Conservation (phyloP, 1,140 invertebrate species). For the Paracyclopina nana region DNA sequence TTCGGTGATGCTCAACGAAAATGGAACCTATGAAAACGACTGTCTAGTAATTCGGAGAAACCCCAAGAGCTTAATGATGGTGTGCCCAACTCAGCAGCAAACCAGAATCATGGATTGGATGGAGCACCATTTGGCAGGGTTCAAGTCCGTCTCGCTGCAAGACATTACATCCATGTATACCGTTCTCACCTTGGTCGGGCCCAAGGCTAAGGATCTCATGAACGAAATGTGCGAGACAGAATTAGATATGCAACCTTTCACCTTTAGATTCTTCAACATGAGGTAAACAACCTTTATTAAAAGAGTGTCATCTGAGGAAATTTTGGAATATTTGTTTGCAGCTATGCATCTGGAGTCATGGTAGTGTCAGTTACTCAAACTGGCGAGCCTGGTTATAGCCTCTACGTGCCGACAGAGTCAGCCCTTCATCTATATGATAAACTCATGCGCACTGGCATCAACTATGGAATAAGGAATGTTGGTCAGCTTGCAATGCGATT, state of each 20-base stretch:
- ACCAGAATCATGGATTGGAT: constrained; percentile 83
- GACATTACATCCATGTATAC: constrained; percentile 95
- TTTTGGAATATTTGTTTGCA: constrained; percentile 36
- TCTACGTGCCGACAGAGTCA: constrained; percentile 46
- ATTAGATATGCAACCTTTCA: constrained; percentile 31
- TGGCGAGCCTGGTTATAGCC: constrained; percentile 38
- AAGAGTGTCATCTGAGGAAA: constrained; percentile 24
- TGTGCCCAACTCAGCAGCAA: constrained; percentile 92
- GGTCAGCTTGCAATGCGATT: constrained; percentile 83
- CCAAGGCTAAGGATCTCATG: constrained; percentile 35
- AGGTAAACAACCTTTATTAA: not conserved
- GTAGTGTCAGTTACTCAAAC: constrained; percentile 36
- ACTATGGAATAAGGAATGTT: constrained; percentile 76
- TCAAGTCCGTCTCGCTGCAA: constrained; percentile 56
- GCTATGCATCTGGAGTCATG: constrained; percentile 32
- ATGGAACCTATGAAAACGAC: constrained; percentile 90
- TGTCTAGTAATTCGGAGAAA: constrained; percentile 73
- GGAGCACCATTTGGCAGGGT: constrained; percentile 53
- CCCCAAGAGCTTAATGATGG: constrained; percentile 89
- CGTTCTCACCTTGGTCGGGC: constrained; percentile 86
- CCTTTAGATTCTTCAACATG: constrained; percentile 27
- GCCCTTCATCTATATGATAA: constrained; percentile 86
- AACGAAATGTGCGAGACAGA: constrained; percentile 31
- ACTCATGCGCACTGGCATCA: constrained; percentile 58
- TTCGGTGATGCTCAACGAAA: constrained; percentile 90